These are phyloP conservation scores for Ophiothrix spiculata DNA, from an alignment of 35 echinoderm and acorn worm species.

Conservation along the genomic window DNA sequence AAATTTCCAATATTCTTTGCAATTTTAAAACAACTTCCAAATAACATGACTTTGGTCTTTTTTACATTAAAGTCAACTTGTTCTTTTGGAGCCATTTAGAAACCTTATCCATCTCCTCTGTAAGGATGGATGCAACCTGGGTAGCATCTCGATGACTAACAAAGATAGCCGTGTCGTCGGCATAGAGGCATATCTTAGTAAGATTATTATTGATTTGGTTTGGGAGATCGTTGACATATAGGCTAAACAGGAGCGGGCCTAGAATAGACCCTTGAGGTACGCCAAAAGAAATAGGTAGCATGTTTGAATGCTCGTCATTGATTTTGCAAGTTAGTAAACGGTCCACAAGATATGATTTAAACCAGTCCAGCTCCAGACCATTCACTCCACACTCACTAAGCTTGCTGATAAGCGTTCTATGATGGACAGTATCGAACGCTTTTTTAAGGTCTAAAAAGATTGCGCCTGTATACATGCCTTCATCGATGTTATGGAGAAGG, in stretches of 20 bases:
- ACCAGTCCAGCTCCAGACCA: slow-evolving; percentile 35
- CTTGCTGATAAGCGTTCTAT: neutral
- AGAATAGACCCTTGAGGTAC: slow-evolving; percentile 27
- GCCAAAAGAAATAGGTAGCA: neutral
- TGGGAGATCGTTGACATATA: slow-evolving; percentile 27
- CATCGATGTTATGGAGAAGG: slow-evolving; percentile 7
- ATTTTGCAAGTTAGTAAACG: slow-evolving; percentile 5
- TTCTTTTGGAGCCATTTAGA: neutral
- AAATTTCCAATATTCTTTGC: no score
- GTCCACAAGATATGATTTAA: slow-evolving; percentile 1
- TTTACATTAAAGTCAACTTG: slow-evolving; percentile 13
- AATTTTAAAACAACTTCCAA: no score
- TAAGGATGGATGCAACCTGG: neutral
- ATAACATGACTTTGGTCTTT: slow-evolving; percentile 23
- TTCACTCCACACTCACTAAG: neutral
- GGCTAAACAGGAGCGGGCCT: slow-evolving; percentile 15
- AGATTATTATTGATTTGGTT: neutral
- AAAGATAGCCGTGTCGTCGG: slow-evolving; percentile 35
- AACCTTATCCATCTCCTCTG: slow-evolving; percentile 1
- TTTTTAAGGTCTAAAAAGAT: slow-evolving; percentile 24
- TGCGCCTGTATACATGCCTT: neutral
- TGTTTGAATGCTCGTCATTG: neutral
- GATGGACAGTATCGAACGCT: slow-evolving; percentile 19
- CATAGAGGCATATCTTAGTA: slow-evolving; percentile 19
- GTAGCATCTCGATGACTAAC: neutral